phyloP scores from a whole-genome alignment of 1,140 invertebrate species.

The Drosophila tristis region DNA sequence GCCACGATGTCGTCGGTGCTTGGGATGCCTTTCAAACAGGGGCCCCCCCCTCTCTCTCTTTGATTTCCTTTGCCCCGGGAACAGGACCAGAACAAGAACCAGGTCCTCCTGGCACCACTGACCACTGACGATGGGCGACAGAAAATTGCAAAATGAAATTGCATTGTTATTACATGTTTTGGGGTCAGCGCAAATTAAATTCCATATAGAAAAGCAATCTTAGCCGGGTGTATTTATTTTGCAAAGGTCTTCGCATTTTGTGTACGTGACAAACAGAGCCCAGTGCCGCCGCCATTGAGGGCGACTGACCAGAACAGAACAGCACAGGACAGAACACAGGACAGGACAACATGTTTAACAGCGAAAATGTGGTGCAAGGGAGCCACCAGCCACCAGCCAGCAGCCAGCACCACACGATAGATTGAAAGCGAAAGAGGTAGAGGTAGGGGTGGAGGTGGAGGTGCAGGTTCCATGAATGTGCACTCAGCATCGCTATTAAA shows the following conservation, averaged over 20 bases:
- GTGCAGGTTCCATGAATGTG: conserved; percentile 10
- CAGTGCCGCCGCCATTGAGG: conserved; percentile 1
- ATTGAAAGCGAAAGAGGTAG: conserved; percentile 18
- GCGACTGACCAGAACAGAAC: background rate
- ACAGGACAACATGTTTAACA: conserved; percentile 80
- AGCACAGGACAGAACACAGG: conserved; percentile 11
- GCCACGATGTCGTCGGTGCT: background rate
- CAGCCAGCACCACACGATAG: conserved; percentile 18
- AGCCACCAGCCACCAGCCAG: too few species aligned
- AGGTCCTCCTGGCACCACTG: too few species aligned
- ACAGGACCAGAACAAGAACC: too few species aligned
- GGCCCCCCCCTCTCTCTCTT: too few species aligned
- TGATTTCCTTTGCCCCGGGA: too few species aligned
- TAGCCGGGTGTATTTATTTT: conserved; percentile 75
- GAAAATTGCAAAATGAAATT: conserved; percentile 80
- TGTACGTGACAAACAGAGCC: conserved; percentile 68
- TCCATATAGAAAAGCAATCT: conserved; percentile 84
- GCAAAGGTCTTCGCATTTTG: conserved; percentile 41
- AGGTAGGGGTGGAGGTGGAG: too few species aligned
- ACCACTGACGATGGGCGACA: conserved; percentile 14
- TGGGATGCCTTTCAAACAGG: too few species aligned
- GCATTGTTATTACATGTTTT: conserved; percentile 83
- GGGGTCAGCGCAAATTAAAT: conserved; percentile 82
- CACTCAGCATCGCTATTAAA: conserved; percentile 83
- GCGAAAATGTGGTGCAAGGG: conserved; percentile 68